Conservation (phyloP, 2,113 vertebrate species). For the Pachyramphus minor region DNA sequence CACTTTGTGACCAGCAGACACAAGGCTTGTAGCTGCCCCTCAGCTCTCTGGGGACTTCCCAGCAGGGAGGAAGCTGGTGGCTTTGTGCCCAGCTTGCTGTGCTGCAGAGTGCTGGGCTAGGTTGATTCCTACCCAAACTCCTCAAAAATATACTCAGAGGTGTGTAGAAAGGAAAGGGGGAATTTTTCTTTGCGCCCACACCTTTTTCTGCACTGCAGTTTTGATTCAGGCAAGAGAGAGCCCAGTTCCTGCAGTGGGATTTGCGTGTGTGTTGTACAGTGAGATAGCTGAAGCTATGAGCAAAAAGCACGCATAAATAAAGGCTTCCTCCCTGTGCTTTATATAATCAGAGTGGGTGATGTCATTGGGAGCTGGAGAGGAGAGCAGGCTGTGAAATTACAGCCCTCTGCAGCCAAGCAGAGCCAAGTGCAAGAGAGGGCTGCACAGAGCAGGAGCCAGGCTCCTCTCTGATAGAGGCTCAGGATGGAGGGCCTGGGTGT, state of each 20-base stretch:
- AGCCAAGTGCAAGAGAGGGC: slow-evolving; percentile 13
- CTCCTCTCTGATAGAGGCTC: background rate
- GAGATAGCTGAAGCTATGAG: slow-evolving; percentile 45
- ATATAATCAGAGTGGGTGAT: slow-evolving; percentile 67
- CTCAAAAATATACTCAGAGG: background rate
- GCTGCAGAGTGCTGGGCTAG: background rate
- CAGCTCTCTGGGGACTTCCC: background rate
- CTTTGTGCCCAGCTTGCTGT: background rate
- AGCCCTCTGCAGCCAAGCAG: slow-evolving; percentile 61
- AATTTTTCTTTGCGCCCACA: background rate
- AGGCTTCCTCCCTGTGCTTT: slow-evolving; percentile 59
- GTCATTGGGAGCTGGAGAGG: slow-evolving; percentile 58
- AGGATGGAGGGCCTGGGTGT: background rate
- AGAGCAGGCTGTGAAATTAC: slow-evolving; percentile 57
- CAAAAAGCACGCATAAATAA: slow-evolving; percentile 61
- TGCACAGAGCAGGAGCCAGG: background rate
- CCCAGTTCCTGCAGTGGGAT: slow-evolving; percentile 7
- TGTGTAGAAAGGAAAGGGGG: background rate
- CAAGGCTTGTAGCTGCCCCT: background rate
- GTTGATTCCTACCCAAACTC: background rate
- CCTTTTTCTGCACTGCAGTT: slow-evolving; percentile 14
- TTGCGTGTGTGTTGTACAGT: slow-evolving; percentile 5
- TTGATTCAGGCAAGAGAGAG: background rate
- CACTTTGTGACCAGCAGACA: background rate
- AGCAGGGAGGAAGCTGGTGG: background rate